Evolutionary conservation across 2,797 vertebrate genomes (phyloP).

Genomic region (Spinus olivaceus): DNA sequence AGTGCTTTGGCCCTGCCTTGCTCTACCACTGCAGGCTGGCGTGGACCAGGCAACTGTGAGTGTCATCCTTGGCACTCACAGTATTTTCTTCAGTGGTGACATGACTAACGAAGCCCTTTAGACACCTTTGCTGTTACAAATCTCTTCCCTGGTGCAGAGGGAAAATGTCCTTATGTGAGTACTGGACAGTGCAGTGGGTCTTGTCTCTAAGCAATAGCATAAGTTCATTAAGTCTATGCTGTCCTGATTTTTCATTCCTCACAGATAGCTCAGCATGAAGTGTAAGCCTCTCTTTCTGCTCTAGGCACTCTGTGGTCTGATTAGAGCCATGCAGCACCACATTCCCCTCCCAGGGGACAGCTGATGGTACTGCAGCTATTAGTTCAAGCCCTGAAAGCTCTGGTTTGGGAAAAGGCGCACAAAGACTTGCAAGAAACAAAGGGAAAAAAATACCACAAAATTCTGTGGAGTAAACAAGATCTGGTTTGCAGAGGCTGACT

Average conservation of each 20-base stretch:
- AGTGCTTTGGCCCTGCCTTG: not conserved
- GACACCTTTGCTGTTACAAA: not conserved
- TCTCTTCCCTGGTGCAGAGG: not conserved
- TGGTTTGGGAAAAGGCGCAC: not conserved
- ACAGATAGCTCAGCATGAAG: not conserved
- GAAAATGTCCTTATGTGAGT: not conserved
- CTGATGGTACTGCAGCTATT: not conserved
- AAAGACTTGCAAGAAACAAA: not conserved
- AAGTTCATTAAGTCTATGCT: not conserved
- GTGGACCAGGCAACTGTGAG: not conserved
- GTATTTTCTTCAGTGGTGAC: not conserved
- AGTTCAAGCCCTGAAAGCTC: not conserved
- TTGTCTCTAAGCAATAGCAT: not conserved
- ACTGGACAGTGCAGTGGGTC: not conserved
- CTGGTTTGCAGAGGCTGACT: slow-evolving; percentile 1
- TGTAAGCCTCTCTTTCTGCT: not conserved
- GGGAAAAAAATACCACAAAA: slow-evolving; percentile 13
- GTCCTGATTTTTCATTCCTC: not conserved
- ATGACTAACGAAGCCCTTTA: not conserved
- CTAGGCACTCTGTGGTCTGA: not conserved
- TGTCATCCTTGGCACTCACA: not conserved
- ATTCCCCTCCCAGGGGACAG: not conserved
- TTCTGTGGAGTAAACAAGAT: not conserved
- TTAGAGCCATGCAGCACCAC: not conserved
- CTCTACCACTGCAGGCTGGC: not conserved